Evolutionary conservation across 2,113 vertebrate species (phyloP).

Genomic region (Thermophis baileyi): DNA sequence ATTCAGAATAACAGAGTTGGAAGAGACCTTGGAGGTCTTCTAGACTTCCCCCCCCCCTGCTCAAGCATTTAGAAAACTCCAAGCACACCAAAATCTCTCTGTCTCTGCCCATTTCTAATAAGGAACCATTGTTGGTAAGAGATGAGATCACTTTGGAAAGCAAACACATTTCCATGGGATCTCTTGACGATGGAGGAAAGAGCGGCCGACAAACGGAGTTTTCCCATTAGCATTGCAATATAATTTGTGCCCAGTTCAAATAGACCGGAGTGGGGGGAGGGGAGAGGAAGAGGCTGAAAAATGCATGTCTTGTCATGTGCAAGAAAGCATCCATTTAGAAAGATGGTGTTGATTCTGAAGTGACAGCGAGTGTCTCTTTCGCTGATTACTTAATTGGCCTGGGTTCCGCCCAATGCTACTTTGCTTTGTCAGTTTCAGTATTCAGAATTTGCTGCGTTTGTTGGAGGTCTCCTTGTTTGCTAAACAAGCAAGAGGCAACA

Average conservation of each 20-base stretch:
- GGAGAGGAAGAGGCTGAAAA: background rate
- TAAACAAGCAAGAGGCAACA: background rate
- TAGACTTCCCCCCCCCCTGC: background rate
- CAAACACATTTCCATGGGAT: slow-evolving; percentile 17
- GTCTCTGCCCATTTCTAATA: background rate
- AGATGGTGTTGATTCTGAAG: background rate
- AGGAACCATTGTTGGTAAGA: slow-evolving; percentile 17
- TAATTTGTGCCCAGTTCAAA: background rate
- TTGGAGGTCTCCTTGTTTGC: no score
- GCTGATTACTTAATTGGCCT: background rate
- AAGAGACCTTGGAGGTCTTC: background rate
- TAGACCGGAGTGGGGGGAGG: fast-evolving
- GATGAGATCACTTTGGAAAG: slow-evolving; percentile 41
- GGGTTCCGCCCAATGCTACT: background rate
- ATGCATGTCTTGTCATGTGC: background rate
- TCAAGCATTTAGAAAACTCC: slow-evolving; percentile 5
- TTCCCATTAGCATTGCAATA: slow-evolving; percentile 31
- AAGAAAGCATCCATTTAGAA: background rate
- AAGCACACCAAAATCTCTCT: background rate
- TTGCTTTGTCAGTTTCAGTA: background rate
- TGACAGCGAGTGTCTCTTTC: background rate
- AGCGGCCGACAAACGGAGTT: no score
- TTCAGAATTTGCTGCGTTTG: background rate
- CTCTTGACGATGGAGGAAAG: slow-evolving; percentile 17
- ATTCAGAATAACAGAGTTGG: background rate